A percentile compares a stretch with the other conserved stretches of the same genome.
Evolutionary conservation across 2,888 invertebrate genomes (phyloP).

Genomic region (Zygothrica quintamaculata): DNA sequence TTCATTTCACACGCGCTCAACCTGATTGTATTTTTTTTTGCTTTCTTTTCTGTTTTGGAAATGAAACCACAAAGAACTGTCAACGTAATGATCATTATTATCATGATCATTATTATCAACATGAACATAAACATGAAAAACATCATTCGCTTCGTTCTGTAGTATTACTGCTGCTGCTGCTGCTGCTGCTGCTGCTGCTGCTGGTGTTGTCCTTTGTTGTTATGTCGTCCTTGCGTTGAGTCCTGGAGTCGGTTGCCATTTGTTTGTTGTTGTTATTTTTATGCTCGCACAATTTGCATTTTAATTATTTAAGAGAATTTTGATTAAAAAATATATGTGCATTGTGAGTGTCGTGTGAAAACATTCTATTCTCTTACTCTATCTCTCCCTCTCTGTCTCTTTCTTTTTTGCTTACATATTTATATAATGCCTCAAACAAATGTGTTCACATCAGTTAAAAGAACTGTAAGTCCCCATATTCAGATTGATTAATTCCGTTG

Average conservation of each 20-base stretch:
- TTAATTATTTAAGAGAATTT: conserved; percentile 84
- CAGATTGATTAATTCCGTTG: no score
- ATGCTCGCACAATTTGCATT: conserved; percentile 81
- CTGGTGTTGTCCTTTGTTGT: conserved; percentile 59
- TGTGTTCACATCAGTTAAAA: no score
- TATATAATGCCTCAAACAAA: no score
- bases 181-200: conserved; percentile 26
- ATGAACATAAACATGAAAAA: conserved; percentile 35
- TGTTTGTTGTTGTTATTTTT: conserved; percentile 69
- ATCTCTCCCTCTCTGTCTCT: background rate
- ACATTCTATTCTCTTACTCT: conserved; percentile 19
- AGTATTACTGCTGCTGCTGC: conserved; percentile 19
- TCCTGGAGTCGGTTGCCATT: conserved; percentile 46
- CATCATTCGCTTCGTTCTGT: conserved; percentile 43
- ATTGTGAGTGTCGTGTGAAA: conserved; percentile 7
- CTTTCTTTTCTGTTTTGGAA: conserved; percentile 17
- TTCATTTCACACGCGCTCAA: conserved; percentile 4
- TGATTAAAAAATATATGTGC: conserved; percentile 81
- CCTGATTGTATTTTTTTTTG: background rate
- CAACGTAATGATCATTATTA: conserved; percentile 49
- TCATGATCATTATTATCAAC: conserved; percentile 24
- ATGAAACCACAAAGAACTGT: conserved; percentile 76
- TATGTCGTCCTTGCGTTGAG: conserved; percentile 63
- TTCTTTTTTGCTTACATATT: no score
- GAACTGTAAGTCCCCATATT: no score